Percentiles rank a stretch among this genome's conserved stretches.
These are phyloP conservation scores for Bradynema listronoti DNA, from an alignment of 1,140 invertebrate species.

Conservation along the genomic window DNA sequence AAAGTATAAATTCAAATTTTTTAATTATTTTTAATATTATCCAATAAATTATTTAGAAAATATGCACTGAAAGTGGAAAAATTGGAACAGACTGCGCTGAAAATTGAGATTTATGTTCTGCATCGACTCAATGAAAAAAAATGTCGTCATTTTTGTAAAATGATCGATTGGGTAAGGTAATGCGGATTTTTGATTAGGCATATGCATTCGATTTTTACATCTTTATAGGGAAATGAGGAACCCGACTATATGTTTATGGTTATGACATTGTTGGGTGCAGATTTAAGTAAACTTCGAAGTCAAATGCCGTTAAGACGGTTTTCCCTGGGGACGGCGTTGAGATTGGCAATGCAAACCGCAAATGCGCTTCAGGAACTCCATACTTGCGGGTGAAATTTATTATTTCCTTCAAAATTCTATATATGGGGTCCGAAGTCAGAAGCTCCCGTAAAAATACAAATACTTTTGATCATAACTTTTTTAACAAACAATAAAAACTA, in stretches of 20 bases:
- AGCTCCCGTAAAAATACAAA: no score
- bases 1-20: no score
- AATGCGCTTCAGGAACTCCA: no score
- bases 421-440: no score
- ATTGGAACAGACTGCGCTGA: neutral
- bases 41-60: no score
- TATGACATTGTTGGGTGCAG: slow-evolving; percentile 42
- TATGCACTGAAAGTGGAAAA: neutral
- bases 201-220: no score
- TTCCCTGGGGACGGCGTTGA: slow-evolving; percentile 29
- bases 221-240: slow-evolving; percentile 8
- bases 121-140: neutral
- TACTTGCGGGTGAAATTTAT: no score
- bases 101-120: neutral
- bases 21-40: no score
- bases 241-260: slow-evolving; percentile 34
- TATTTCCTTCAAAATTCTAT: no score
- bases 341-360: slow-evolving; percentile 42
- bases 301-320: slow-evolving; percentile 39
- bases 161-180: neutral
- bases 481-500: neutral
- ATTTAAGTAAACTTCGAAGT: slow-evolving; percentile 41
- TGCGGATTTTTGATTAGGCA: neutral
- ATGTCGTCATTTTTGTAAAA: neutral
- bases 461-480: no score